Evolutionary conservation across 1,140 invertebrate species (phyloP), one percentile per base, ranked within the genome.

Genomic region (Atta cephalotes): DNA sequence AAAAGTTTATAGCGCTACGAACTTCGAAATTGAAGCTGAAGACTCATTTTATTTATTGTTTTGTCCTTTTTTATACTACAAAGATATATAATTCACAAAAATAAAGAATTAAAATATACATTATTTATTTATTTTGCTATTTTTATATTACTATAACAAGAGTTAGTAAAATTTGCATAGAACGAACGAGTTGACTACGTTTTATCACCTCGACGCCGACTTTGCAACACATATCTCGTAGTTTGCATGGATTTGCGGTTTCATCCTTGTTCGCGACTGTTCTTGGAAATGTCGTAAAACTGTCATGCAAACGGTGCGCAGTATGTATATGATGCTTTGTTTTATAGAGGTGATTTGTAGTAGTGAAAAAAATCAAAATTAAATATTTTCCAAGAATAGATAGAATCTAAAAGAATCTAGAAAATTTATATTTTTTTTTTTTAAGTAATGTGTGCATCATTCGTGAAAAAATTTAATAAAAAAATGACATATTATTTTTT

Each of bases 231-330:
- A 31, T 89, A 90, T 90, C 78, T 87, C 78, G 88, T 25, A 88
- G 85, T 89, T 90, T 79, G 72, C 53, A 68, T 6, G 63, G 74
- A 85, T 77, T 82, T 89, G 72, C 58, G 88, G 86, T 89, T 79
- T 79, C 21, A 56, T 62, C 25, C 16, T 51, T 28, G 58, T 58
- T 18, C 3, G 25, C 9, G 53, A 65, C 51, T n/a, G 31, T 87
- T 82, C 45, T 31, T 79, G 18, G 58, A 58, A 66, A 56, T 70
- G 60, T 45, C 25, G 7, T 74, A 76, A 81, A 88, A 84, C 63
- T n/a, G 21, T 72, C 51, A 35, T 58, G 16, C 28, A 72, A 2
- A 45, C 16, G 25, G 25, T 25, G 25, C 25, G 12, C 3, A 16
- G 10, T 28, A 72, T 81, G 68, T 60, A 72, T 39, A 35, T 18